Evolutionary conservation across 2,113 vertebrate genomes (phyloP), one percentile per base, ranked within the genome.

Genomic region (Oncorhynchus tshawytscha): DNA sequence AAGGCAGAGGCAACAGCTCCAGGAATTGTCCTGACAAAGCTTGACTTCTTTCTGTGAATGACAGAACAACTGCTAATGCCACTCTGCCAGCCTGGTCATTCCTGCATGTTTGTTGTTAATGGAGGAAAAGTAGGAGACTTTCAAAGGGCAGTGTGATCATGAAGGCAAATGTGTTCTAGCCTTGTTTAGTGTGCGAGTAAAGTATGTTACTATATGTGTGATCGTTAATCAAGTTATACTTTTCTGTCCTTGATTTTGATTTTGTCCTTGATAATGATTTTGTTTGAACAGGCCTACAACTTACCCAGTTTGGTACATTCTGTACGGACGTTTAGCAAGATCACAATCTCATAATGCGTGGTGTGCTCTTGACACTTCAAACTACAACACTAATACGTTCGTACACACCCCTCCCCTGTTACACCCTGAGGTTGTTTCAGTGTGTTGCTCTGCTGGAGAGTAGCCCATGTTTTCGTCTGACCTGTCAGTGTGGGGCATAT

Each of bases 1-100:
- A 60, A 70, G 87, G 86, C 86, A 78, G 78, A 79, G 78, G 79
- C 78, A 65, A 78, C 75, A 80, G 81, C 15, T 2, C 25, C 9
- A 67, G 65, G 16, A 64, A 70, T 78, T 74, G 78, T 86, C 84
- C 75, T 73, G 78, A 59, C 82, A 45, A 70, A 81, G 70, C 77
- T 64, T 20, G 18, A 20, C 54, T 70, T 7, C 20, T 27, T 79
- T 81, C 77, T 22, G 57, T 57, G 74, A 59, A 31, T 27, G 12
- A 62, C 27, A 22, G 67, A 70, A 71, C 75, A 73, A 82, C 79
- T 77, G 75, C 66, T 49, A 85, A 77, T 75, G 87, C 51, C 82
- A 62, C 18, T 15, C 54, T 16, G n/a, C 16, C 16, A 16, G 59
- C 16, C 59, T n/a, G 16, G 4, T 22, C 59, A 24, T 62, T 24